These are phyloP conservation scores for Pachypeltis micranthus DNA, from an alignment of 1,140 invertebrate species.

Conservation along the genomic window DNA sequence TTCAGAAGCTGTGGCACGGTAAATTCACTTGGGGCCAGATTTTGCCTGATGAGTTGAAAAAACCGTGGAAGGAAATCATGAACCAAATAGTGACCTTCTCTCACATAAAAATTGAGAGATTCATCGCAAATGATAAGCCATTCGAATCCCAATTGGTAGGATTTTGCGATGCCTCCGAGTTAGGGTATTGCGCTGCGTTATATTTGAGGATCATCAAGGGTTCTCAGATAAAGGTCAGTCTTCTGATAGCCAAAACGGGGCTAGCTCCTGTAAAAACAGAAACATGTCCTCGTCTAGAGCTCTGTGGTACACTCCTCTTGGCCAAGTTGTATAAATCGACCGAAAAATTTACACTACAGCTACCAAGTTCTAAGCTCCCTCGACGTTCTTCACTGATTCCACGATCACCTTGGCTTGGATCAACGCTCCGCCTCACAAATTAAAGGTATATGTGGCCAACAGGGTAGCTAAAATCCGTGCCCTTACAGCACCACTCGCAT, in stretches of 20 bases:
- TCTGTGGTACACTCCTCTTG: constrained; percentile 30
- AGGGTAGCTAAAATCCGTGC: constrained; percentile 32
- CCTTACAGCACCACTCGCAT: constrained; percentile 20
- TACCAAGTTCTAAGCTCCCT: too few species aligned
- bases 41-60: too few species aligned
- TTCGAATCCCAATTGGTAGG: constrained; percentile 25
- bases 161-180: constrained; percentile 34
- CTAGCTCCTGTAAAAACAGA: constrained; percentile 31
- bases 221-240: background rate
- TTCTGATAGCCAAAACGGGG: constrained; percentile 31
- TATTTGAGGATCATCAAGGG: constrained; percentile 27
- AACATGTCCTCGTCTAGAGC: constrained; percentile 30
- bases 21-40: too few species aligned
- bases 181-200: constrained; percentile 33
- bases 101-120: too few species aligned
- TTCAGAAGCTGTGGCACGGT: too few species aligned
- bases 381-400: constrained; percentile 24
- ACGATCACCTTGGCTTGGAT: constrained; percentile 24
- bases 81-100: too few species aligned
- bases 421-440: background rate
- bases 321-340: constrained; percentile 27
- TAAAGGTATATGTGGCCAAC: constrained; percentile 30
- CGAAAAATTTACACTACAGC: background rate
- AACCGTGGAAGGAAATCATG: too few species aligned
- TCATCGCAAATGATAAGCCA: too few species aligned